Evolutionary conservation across 2,888 invertebrate genomes (phyloP).

Genomic region (Eretmocerus hayati): DNA sequence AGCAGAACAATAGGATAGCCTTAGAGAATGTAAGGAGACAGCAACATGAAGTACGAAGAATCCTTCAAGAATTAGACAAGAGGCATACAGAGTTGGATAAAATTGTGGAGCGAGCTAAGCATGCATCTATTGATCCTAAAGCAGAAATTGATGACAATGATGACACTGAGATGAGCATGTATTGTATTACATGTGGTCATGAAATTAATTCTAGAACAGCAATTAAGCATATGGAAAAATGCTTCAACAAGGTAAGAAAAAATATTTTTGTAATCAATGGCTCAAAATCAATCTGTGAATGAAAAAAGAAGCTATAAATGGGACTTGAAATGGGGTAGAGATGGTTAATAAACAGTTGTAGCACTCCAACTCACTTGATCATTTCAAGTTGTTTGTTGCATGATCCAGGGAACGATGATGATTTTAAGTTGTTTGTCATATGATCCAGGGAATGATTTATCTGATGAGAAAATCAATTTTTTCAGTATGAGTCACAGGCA

Average conservation of each 20-base stretch:
- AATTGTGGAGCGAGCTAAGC: conserved; percentile 71
- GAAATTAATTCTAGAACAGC: conserved; percentile 89
- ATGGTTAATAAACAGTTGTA: too few species aligned
- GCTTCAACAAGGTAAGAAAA: conserved; percentile 73
- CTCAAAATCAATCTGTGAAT: too few species aligned
- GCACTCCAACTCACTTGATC: too few species aligned
- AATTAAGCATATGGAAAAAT: conserved; percentile 95
- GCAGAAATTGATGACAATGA: conserved; percentile 57
- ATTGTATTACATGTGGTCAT: conserved; percentile 95
- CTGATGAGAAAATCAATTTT: conserved; percentile 29
- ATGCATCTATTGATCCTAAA: conserved; percentile 60
- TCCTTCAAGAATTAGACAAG: conserved; percentile 72
- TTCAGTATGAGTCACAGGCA: conserved; percentile 86
- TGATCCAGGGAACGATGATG: too few species aligned
- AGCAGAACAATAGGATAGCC: conserved; percentile 67
- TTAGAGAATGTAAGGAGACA: conserved; percentile 71
- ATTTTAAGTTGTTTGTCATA: too few species aligned
- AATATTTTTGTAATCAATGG: too few species aligned
- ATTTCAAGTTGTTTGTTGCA: too few species aligned
- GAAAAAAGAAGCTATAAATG: too few species aligned
- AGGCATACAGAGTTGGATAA: conserved; percentile 72
- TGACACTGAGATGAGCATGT: conserved; percentile 73
- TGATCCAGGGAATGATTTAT: too few species aligned
- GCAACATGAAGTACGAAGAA: conserved; percentile 69
- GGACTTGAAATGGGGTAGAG: too few species aligned